Evolutionary conservation across 2,797 vertebrate species (phyloP).

Genomic region (Gallinago stenura): DNA sequence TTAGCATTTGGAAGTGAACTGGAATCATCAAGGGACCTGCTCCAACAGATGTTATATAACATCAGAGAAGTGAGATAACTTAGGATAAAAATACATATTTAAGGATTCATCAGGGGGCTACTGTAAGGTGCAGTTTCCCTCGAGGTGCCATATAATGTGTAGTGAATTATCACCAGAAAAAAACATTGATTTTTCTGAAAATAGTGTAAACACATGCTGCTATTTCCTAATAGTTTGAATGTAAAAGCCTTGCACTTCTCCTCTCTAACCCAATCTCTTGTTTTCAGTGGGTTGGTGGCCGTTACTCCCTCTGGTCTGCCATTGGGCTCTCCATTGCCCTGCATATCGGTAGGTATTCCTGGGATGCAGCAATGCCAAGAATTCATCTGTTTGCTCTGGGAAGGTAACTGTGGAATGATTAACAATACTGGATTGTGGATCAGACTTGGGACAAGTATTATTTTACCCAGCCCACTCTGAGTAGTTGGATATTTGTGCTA

Average conservation of each 20-base stretch:
- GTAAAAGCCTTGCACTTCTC: neutral
- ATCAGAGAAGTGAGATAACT: neutral
- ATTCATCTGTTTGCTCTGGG: neutral
- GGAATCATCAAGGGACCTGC: neutral
- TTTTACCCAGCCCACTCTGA: neutral
- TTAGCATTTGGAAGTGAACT: neutral
- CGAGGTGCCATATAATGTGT: neutral
- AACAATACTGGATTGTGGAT: neutral
- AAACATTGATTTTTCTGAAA: neutral
- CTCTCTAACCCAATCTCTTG: neutral
- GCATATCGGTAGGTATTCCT: constrained; percentile 89
- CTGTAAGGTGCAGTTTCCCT: neutral
- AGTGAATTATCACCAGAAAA: neutral
- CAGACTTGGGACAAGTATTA: neutral
- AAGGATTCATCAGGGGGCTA: neutral
- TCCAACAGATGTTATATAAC: neutral
- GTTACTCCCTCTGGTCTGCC: constrained; percentile 97
- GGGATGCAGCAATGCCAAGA: neutral
- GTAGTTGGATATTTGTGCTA: neutral
- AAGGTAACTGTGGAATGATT: neutral
- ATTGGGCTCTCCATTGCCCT: constrained; percentile 97
- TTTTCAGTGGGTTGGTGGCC: constrained; percentile 95
- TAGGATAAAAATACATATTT: neutral
- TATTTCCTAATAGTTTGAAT: neutral
- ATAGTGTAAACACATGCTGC: neutral